Percentiles rank a stretch among this genome's conserved stretches.
Evolutionary conservation across 1,140 invertebrate species (phyloP).

Genomic region (Drosophila leontia): DNA sequence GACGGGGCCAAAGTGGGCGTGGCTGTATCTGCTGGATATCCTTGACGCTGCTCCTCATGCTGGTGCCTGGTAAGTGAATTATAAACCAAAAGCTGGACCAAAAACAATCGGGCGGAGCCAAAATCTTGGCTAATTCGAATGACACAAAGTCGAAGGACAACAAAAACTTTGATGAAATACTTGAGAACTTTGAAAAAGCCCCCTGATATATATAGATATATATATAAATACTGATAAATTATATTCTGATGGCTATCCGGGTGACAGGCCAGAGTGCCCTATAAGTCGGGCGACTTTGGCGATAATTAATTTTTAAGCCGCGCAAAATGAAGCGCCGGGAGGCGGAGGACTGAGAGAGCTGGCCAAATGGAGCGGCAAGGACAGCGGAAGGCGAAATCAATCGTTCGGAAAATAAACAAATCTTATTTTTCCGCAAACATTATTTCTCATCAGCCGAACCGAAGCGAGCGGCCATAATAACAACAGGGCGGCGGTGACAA

Average conservation of each 20-base stretch:
- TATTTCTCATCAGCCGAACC: conserved; percentile 73
- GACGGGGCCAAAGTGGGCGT: conserved; percentile 46
- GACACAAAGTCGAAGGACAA: conserved; percentile 36
- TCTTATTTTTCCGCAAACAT: conserved; percentile 83
- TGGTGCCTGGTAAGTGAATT: conserved; percentile 75
- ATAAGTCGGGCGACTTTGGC: conserved; percentile 47
- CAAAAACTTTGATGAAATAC: conserved; percentile 73
- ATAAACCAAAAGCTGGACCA: conserved; percentile 1
- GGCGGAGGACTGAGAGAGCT: conserved; percentile 5
- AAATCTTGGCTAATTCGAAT: conserved; percentile 67
- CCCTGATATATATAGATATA: conserved; percentile 32
- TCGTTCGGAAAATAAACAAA: conserved; percentile 84
- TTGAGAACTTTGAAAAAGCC: conserved; percentile 61
- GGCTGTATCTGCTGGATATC: conserved; percentile 58
- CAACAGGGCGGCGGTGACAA: conserved; percentile 64
- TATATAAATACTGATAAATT: conserved; percentile 50
- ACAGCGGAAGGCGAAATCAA: conserved; percentile 60
- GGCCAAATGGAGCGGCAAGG: conserved; percentile 19
- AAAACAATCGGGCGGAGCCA: conserved; percentile 21
- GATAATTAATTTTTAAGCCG: conserved; percentile 84
- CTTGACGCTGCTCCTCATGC: conserved; percentile 51
- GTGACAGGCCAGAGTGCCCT: conserved; percentile 50
- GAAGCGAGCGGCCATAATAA: conserved; percentile 44
- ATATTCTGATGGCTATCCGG: conserved; percentile 46
- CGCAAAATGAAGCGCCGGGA: conserved; percentile 74